Percentiles rank a stretch among this genome's conserved stretches.
phyloP scores from a whole-genome alignment of 2,797 vertebrate genomes.

The Chromis chromis region DNA sequence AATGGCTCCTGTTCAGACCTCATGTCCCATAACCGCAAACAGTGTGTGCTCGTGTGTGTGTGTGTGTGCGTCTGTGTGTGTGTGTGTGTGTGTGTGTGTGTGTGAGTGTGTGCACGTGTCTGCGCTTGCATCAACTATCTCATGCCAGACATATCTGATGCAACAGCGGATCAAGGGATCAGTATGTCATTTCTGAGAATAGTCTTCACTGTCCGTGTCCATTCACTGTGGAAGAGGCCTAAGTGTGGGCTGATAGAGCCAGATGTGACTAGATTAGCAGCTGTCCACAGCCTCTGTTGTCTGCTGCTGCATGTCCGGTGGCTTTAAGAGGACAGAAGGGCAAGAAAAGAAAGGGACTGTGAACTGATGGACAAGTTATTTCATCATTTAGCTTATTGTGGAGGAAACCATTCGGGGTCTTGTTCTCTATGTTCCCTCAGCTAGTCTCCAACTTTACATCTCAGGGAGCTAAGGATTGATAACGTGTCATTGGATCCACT shows the following conservation, averaged over 20 bases:
- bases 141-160: conserved; percentile 68
- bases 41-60: conserved; percentile 18
- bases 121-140: conserved; percentile 56
- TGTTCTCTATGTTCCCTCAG: conserved; percentile 15
- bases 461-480: conserved; percentile 60
- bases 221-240: conserved; percentile 45
- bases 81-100: neutral
- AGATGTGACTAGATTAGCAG: conserved; percentile 68
- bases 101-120: conserved; percentile 7
- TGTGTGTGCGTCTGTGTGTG: too few species aligned
- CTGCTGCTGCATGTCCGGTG: conserved; percentile 30
- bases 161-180: conserved; percentile 67
- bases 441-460: conserved; percentile 30
- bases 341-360: neutral
- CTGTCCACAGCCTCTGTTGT: conserved; percentile 48
- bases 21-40: conserved; percentile 65
- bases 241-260: conserved; percentile 54
- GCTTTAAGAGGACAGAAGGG: conserved; percentile 28
- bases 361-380: conserved; percentile 22
- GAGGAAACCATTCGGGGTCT: conserved; percentile 25
- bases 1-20: conserved; percentile 75
- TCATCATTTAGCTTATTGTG: conserved; percentile 38
- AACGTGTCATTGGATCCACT: conserved; percentile 68
- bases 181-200: conserved; percentile 69
- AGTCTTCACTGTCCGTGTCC: conserved; percentile 42